Conservation (phyloP, 2,113 vertebrate species). For the Stigmatopora argus region DNA sequence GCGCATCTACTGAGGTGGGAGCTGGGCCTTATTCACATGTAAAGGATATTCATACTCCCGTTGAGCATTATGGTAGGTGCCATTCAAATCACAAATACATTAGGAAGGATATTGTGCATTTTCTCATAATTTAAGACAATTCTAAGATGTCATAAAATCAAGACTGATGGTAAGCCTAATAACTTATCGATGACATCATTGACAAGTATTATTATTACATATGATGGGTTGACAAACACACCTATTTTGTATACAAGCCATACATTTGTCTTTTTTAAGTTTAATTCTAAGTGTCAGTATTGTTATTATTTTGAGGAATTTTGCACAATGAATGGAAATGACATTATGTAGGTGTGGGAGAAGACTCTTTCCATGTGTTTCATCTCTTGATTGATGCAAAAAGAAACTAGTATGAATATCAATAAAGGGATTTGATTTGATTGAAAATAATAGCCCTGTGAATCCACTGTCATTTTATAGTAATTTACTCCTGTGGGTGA, state of each 20-base stretch:
- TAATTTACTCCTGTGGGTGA: not conserved
- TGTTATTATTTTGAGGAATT: slow-evolving; percentile 32
- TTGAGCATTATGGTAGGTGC: slow-evolving; percentile 68
- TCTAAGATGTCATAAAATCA: not conserved
- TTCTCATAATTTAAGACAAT: not conserved
- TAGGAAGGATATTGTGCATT: not conserved
- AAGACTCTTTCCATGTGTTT: slow-evolving; percentile 49
- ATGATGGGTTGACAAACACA: not conserved
- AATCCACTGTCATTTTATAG: not conserved
- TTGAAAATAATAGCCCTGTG: not conserved
- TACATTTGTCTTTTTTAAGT: not conserved
- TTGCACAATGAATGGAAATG: slow-evolving; percentile 23
- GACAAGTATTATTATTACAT: not conserved
- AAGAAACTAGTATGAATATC: slow-evolving; percentile 40
- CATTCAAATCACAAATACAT: not conserved
- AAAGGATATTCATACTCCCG: slow-evolving; percentile 82
- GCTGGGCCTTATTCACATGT: slow-evolving; percentile 84
- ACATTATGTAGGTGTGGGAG: slow-evolving; percentile 23
- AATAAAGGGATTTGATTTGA: slow-evolving; percentile 29
- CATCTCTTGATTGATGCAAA: slow-evolving; percentile 36
- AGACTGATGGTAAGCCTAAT: not conserved
- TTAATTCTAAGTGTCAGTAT: slow-evolving; percentile 10
- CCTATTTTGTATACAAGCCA: not conserved
- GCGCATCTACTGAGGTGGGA: slow-evolving; percentile 85
- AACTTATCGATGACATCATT: too few species aligned